Evolutionary conservation across 1,140 invertebrate genomes (phyloP).

Genomic region (Euwallacea similis): DNA sequence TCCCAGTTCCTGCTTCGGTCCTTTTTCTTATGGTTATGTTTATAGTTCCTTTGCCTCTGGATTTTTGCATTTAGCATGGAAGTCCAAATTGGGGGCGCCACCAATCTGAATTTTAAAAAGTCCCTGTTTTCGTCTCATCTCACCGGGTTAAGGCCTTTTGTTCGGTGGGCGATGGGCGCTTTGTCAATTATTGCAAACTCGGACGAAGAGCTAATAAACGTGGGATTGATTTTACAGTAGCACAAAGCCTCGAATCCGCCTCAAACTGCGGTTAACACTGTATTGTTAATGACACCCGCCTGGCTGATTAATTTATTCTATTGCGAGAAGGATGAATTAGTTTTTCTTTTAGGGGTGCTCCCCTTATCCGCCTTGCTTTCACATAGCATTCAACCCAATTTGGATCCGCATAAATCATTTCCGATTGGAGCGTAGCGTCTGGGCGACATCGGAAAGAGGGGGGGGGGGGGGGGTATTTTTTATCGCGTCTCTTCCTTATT

Average conservation of each 20-base stretch:
- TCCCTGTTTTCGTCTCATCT: no score
- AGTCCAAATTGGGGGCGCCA: no score
- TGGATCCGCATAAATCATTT: conserved; percentile 29
- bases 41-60: no score
- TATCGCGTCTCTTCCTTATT: background rate
- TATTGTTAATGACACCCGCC: conserved; percentile 27
- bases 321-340: conserved; percentile 20
- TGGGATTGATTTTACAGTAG: no score
- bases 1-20: no score
- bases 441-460: conserved; percentile 3
- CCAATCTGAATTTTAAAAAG: no score
- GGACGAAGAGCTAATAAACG: no score
- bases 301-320: conserved; percentile 26
- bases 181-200: no score
- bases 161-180: no score
- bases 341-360: conserved; percentile 21
- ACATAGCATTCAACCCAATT: conserved; percentile 23
- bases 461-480: conserved; percentile 13
- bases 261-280: conserved; percentile 11
- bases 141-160: no score
- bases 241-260: background rate
- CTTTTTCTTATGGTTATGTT: no score
- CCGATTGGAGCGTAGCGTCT: conserved; percentile 14
- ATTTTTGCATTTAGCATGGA: no score
- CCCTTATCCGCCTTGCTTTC: conserved; percentile 21